A percentile compares a stretch with the other conserved stretches of the same genome.
Conservation (phyloP, 2,888 invertebrate species). For the Hesperia comma region DNA sequence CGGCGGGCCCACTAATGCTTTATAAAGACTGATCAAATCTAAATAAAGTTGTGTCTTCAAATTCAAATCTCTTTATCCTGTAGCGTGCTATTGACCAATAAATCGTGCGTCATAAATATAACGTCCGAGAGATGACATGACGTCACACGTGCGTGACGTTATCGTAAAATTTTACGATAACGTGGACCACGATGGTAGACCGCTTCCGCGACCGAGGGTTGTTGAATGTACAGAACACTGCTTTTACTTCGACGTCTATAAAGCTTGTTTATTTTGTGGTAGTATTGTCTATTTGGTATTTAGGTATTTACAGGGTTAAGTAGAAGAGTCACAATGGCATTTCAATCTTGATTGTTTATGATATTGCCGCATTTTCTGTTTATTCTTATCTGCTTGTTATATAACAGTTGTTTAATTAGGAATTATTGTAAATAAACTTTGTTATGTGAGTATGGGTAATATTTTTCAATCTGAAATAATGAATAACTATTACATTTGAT, state of each 20-base stretch:
- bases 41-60: no score
- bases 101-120: constrained; percentile 67
- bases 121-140: constrained; percentile 52
- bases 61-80: neutral
- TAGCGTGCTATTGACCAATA: constrained; percentile 25
- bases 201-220: constrained; percentile 37
- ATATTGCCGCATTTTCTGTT: no score
- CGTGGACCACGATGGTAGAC: constrained; percentile 41
- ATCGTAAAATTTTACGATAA: constrained; percentile 80
- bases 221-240: constrained; percentile 31
- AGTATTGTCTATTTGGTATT: neutral
- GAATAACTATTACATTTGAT: no score
- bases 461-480: no score
- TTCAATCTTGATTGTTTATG: no score
- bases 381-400: no score
- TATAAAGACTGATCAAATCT: no score
- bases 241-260: constrained; percentile 1
- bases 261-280: constrained; percentile 2
- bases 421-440: no score
- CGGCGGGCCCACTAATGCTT: no score
- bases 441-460: no score
- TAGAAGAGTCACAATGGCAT: no score
- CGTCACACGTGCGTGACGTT: constrained; percentile 69
- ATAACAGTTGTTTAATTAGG: no score
- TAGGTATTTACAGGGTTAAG: neutral